Conservation (phyloP, 2,113 vertebrate species). For the Polypterus senegalus region DNA sequence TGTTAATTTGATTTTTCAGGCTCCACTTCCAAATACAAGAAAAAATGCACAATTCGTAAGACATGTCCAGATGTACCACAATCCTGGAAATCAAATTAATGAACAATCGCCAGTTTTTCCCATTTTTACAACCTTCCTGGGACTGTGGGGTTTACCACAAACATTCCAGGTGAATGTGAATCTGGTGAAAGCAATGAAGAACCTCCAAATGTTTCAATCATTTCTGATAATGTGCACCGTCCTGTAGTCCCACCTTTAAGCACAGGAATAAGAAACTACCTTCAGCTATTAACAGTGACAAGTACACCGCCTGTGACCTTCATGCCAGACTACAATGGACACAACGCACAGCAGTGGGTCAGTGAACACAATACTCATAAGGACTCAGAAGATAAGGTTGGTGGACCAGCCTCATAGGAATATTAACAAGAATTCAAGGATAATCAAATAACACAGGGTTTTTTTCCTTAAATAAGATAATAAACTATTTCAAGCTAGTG, state of each 20-base stretch:
- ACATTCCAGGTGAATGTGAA: background rate
- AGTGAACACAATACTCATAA: too few species aligned
- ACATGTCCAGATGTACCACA: background rate
- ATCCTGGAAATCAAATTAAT: background rate
- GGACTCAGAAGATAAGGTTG: too few species aligned
- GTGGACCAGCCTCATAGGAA: too few species aligned
- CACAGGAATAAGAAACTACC: background rate
- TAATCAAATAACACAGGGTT: too few species aligned
- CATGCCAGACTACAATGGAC: too few species aligned
- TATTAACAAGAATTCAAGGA: too few species aligned
- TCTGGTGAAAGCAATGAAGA: background rate
- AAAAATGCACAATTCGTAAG: conserved; percentile 3
- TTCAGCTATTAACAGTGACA: conserved; percentile 6
- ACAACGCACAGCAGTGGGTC: too few species aligned
- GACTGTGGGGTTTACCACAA: background rate
- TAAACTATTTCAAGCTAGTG: too few species aligned
- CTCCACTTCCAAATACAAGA: conserved; percentile 5
- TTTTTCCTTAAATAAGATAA: too few species aligned
- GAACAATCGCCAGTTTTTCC: background rate
- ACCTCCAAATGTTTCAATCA: background rate
- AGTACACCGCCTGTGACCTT: background rate
- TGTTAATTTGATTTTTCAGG: conserved; percentile 2
- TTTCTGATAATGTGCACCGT: background rate
- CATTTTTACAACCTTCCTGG: conserved; percentile 1
- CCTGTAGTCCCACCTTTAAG: background rate